These are phyloP conservation scores for Drosophila falleni DNA, from an alignment of 2,888 invertebrate species.

Conservation along the genomic window DNA sequence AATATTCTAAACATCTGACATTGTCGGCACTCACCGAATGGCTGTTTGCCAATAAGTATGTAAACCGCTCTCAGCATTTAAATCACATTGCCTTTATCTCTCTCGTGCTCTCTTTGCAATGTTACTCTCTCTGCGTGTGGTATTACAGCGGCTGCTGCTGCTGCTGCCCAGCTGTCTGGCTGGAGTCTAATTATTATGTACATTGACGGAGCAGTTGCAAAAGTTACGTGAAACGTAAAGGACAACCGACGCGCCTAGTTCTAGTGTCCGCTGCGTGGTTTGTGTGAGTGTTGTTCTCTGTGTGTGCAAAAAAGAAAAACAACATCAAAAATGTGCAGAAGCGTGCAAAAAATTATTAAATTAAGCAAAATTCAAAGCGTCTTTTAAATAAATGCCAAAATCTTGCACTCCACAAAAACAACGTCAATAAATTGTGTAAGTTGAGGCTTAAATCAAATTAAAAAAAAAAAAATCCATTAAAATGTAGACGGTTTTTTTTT, in stretches of 20 bases:
- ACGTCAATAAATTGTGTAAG: conserved; percentile 41
- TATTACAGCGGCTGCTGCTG: conserved; percentile 36
- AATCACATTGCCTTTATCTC: neutral
- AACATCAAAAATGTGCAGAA: conserved; percentile 47
- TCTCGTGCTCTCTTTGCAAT: conserved; percentile 25
- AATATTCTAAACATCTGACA: neutral
- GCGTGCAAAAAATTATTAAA: conserved; percentile 36
- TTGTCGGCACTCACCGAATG: conserved; percentile 2
- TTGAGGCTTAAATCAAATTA: conserved; percentile 15
- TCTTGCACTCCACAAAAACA: neutral
- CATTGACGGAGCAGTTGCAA: conserved; percentile 73
- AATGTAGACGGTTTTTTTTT: conserved; percentile 8
- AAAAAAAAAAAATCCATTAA: conserved; percentile 15
- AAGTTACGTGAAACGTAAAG: conserved; percentile 77
- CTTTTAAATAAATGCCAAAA: neutral
- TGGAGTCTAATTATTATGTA: conserved; percentile 62
- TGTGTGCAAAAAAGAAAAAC: conserved; percentile 53
- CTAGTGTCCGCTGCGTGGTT: conserved; percentile 12
- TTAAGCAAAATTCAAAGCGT: conserved; percentile 17
- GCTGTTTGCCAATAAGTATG: conserved; percentile 10
- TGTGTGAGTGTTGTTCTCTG: conserved; percentile 13
- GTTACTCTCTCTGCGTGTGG: conserved; percentile 10
- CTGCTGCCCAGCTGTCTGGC: conserved; percentile 62
- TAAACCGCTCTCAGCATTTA: conserved; percentile 23
- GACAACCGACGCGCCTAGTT: conserved; percentile 51